Base-by-base conservation (phyloP, 2,888 invertebrate species). In the Deilephila porcellus region DNA sequence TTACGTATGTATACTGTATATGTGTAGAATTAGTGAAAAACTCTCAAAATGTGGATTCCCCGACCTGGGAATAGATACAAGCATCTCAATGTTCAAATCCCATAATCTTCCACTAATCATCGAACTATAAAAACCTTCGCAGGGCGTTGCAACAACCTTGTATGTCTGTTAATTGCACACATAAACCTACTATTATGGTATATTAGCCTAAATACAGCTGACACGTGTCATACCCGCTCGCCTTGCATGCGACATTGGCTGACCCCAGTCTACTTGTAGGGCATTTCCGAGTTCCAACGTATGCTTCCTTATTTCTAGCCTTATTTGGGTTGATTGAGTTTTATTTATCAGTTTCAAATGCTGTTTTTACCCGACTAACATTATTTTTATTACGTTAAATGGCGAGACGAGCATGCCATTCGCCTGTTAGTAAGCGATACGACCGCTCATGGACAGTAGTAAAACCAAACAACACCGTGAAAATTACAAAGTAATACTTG, bases 161-260 rank as follows among this genome's bases (percentile, higher is more conserved):
- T 52, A 25, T 20, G 6, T 8, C 2, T 67, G 52, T 17, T 67
- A 67, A 67, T 67, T 67, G 67, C 25, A 60, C 17, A 34, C 25
- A 34, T 63, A 34, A 63, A 63, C 32, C 32, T 17, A 71, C 45
- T 45, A 45, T 45, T 45, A 45, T 62, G 74, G 74, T 77, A 78
- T 76, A 52, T 63, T 62, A 71, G 60, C 59, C 60, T 62, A 62
- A 60, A 60, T 60, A 71, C 62, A 52, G 52, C 25, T 71, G 60
- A 60, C 19, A 71, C 29, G 52, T 53, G 62, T 64, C 62, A 74
- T 76, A 60, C 81, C 70, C 0, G 86, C 76, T 86, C 63, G 78
- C 86, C 86, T 86, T 80, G 82, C 29, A 62, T 62, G 71, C 77
- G 83, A 80, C 86, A 86, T 84, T 86, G 82, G 72, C 56, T 71